phyloP scores from a whole-genome alignment of 2,888 invertebrate genomes.

The Agrotis ipsilon region DNA sequence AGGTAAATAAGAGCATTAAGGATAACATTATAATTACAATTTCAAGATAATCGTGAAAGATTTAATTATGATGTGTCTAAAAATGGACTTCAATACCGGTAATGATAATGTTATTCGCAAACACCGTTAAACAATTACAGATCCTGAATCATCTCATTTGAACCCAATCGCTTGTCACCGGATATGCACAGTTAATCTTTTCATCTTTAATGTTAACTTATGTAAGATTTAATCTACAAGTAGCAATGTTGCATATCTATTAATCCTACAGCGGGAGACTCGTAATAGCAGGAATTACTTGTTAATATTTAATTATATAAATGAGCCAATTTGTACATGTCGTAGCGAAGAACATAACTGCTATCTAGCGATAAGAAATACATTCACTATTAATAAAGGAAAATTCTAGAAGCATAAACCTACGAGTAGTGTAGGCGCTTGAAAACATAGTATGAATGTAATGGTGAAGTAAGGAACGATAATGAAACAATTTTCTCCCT shows the following conservation, averaged over 20 bases:
- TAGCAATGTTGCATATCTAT: constrained; percentile 51
- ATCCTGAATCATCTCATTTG: constrained; percentile 30
- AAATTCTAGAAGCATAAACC: constrained; percentile 23
- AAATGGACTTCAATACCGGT: not conserved
- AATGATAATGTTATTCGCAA: constrained; percentile 6
- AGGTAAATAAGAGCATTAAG: no score
- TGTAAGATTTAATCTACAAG: constrained; percentile 53
- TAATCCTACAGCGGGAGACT: constrained; percentile 47
- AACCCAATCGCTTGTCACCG: constrained; percentile 47
- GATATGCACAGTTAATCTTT: constrained; percentile 53
- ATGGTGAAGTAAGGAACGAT: constrained; percentile 24
- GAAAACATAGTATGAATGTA: constrained; percentile 28
- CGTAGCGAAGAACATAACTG: constrained; percentile 18
- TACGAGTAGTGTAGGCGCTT: constrained; percentile 5
- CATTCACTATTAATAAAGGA: constrained; percentile 33
- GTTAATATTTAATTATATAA: constrained; percentile 63
- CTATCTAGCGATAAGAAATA: constrained; percentile 27
- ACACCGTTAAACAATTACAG: constrained; percentile 9
- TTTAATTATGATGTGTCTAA: not conserved
- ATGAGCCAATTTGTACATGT: constrained; percentile 53
- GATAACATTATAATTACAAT: no score
- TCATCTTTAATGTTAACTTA: constrained; percentile 50
- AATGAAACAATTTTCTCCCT: constrained; percentile 46
- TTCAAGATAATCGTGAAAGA: not conserved
- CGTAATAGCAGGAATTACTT: constrained; percentile 50